Base-by-base conservation (phyloP, 1,140 invertebrate species). In the Euborellia annulipes region DNA sequence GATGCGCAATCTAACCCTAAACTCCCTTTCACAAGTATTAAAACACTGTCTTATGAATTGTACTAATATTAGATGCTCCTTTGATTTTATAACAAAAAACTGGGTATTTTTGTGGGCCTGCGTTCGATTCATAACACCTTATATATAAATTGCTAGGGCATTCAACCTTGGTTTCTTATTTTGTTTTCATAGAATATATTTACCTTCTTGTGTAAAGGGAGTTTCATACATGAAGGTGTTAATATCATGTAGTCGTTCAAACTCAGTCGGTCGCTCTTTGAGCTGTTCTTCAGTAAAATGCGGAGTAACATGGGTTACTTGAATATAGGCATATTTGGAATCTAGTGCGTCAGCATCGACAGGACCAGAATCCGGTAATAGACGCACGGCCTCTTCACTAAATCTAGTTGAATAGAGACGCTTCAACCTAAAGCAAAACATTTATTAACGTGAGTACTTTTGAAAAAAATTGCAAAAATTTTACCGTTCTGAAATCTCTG, bases 351-450 rank as follows among this genome's bases (percentile, higher is more conserved):
- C 70, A 7, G 73, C 64, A 53, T 82, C 75, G 18, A 94, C 79
- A 85, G 83, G 80, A 20, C 78, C 79, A 3, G 87, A 92, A 66
- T 93, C 88, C 76, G 87, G 88, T 30, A 93, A 90, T 62, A 93
- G 82, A 63, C 86, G 88, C 1, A 93, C 84, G 50, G 73, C 76
- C 49, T 85, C 85, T 22, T 67, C 62, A 2, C 87, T 88, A 63
- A 86, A 91, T 61, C 92, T 93, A 42, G 87, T 81, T 52, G 77
- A 77, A 62, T 87, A 92, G 42, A 82, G 73, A 48, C 70, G 76
- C 32, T 74, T 67, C 8, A 85, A 27, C 23, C 66, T 27, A 27
- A 27, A 27, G 11, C 4, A 27, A 27, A 27, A 27, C 4, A 27
- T 6, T 4, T 4, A 27, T 6, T 6, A 27, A 27, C 4, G 11